Percentiles rank a stretch among this genome's conserved stretches.
These are phyloP conservation scores for Panulirus ornatus DNA, from an alignment of 1,140 invertebrate species.

Conservation along the genomic window DNA sequence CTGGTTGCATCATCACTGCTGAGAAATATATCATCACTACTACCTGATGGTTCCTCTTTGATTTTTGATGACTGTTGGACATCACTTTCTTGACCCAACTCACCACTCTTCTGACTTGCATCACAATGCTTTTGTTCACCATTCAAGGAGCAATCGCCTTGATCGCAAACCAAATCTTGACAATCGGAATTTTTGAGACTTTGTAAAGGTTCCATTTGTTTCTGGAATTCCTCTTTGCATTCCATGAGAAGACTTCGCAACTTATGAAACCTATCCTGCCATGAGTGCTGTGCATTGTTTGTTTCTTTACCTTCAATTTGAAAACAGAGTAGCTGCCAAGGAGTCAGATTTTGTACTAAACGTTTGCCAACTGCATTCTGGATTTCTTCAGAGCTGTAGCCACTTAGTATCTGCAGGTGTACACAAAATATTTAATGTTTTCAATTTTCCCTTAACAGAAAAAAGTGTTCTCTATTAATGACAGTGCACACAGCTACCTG, in stretches of 20 bases:
- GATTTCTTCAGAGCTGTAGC: constrained; percentile 48
- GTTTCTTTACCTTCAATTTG: neutral
- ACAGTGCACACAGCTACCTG: too few species aligned
- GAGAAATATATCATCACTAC: neutral
- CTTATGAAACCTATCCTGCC: neutral
- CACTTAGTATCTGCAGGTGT: constrained; percentile 38
- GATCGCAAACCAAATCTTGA: neutral
- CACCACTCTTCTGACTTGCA: neutral
- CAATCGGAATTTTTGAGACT: neutral
- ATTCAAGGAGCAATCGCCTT: neutral
- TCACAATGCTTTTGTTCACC: neutral
- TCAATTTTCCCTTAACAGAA: too few species aligned
- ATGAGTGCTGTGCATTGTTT: neutral
- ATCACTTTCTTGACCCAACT: neutral
- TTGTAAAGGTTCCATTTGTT: constrained; percentile 1
- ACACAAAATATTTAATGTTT: neutral
- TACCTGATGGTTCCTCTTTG: neutral
- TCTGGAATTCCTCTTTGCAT: constrained; percentile 34
- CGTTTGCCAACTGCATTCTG: constrained; percentile 41
- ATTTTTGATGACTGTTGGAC: neutral
- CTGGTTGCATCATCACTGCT: neutral
- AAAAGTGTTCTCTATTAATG: too few species aligned
- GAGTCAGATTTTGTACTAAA: constrained; percentile 35
- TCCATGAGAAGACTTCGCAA: constrained; percentile 8
- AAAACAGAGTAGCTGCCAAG: constrained; percentile 56